Evolutionary conservation across 1,140 invertebrate genomes (phyloP).

Genomic region (Mylabris phalerata): DNA sequence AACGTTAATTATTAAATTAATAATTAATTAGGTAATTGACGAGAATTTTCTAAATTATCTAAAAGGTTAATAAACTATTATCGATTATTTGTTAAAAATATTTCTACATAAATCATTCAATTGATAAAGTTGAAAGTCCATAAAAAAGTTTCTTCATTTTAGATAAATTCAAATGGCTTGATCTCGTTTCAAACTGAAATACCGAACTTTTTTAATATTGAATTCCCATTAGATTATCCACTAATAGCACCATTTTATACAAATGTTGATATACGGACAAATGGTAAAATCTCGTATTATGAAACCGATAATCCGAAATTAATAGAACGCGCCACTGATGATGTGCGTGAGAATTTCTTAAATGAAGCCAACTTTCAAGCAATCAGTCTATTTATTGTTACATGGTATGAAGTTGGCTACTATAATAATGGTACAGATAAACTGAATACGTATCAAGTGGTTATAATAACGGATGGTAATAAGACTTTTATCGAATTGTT

Average conservation of each 20-base stretch:
- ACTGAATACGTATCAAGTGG: slow-evolving; percentile 71
- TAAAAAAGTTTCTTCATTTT: slow-evolving; percentile 15
- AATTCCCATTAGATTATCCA: slow-evolving; percentile 85
- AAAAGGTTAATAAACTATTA: not conserved
- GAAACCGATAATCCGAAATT: slow-evolving; percentile 61
- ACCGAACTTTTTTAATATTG: slow-evolving; percentile 74
- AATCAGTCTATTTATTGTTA: slow-evolving; percentile 52
- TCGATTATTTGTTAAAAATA: not conserved
- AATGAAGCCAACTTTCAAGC: slow-evolving; percentile 60
- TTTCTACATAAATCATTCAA: not conserved
- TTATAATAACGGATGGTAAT: slow-evolving; percentile 71
- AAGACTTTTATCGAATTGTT: slow-evolving; percentile 79
- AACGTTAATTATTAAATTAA: slow-evolving; percentile 11
- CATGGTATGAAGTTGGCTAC: slow-evolving; percentile 65
- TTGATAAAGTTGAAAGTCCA: not conserved
- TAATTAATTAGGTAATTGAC: slow-evolving; percentile 1
- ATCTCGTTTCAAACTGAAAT: slow-evolving; percentile 85
- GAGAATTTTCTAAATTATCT: slow-evolving; percentile 8
- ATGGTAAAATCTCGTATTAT: slow-evolving; percentile 71
- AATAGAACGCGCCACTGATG: slow-evolving; percentile 57
- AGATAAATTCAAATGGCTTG: slow-evolving; percentile 89
- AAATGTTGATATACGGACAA: slow-evolving; percentile 74
- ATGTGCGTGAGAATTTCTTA: slow-evolving; percentile 64
- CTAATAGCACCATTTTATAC: slow-evolving; percentile 86
- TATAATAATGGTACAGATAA: slow-evolving; percentile 45